A percentile compares a stretch with the other conserved stretches of the same genome.
Conservation (phyloP, 2,113 vertebrate species). For the Thomomys bottae region DNA sequence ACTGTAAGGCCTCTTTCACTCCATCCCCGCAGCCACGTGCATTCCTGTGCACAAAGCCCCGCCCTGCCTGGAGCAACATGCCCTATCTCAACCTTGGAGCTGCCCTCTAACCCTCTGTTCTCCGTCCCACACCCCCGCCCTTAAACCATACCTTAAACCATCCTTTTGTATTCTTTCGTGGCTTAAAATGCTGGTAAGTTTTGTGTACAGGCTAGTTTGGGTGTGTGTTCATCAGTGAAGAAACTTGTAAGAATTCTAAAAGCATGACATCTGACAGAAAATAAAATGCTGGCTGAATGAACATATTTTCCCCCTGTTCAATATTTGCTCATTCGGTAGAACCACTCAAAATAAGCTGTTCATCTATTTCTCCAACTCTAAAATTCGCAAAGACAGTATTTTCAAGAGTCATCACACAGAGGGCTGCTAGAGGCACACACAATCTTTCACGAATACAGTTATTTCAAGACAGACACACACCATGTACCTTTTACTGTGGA, state of each 20-base stretch:
- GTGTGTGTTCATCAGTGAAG: not conserved
- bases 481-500: conserved; percentile 94
- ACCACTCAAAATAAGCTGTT: not conserved
- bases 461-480: not conserved
- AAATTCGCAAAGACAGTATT: conserved; percentile 20
- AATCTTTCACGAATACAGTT: not conserved
- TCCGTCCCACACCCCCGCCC: not conserved
- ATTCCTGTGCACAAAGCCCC: not conserved
- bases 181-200: not conserved
- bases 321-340: not conserved
- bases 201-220: not conserved
- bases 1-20: too few species aligned
- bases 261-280: not conserved
- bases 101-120: not conserved
- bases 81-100: not conserved
- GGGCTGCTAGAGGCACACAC: not conserved
- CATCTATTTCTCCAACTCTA: not conserved
- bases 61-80: not conserved
- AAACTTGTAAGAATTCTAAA: not conserved
- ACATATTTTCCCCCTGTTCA: not conserved
- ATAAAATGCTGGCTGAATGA: not conserved
- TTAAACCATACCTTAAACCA: not conserved
- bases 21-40: not conserved
- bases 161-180: not conserved
- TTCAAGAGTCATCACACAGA: not conserved